These are phyloP conservation scores for Leptinotarsa haldemani DNA, from an alignment of 2,888 invertebrate genomes.

Conservation along the genomic window DNA sequence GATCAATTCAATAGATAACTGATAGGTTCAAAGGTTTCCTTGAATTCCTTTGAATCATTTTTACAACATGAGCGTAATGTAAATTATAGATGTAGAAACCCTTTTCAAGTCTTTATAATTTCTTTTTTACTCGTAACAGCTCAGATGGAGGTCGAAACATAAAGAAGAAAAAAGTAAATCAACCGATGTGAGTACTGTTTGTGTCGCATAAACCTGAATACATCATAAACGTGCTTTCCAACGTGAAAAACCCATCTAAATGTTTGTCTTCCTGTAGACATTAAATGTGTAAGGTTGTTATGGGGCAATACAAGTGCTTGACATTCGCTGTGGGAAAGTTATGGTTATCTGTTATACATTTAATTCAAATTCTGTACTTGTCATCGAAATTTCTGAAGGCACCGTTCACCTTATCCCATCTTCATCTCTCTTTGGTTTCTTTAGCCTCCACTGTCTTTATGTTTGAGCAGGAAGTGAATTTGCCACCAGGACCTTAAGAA, in stretches of 20 bases:
- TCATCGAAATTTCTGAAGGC: not conserved
- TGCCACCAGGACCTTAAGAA: too few species aligned
- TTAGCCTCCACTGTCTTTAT: too few species aligned
- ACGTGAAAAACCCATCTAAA: slow-evolving; percentile 12
- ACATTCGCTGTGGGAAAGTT: slow-evolving; percentile 11
- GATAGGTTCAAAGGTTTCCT: not conserved
- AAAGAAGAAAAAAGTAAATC: slow-evolving; percentile 6
- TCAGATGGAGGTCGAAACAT: not conserved
- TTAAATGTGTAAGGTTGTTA: slow-evolving; percentile 14
- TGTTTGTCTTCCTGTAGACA: slow-evolving; percentile 4
- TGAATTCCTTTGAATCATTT: not conserved
- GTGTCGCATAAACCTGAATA: slow-evolving; percentile 21
- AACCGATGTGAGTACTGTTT: slow-evolving; percentile 23
- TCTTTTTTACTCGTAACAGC: slow-evolving; percentile 10
- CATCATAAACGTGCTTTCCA: slow-evolving; percentile 22
- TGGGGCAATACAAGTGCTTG: slow-evolving; percentile 6
- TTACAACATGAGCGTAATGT: not conserved
- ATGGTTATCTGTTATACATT: not conserved
- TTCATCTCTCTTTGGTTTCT: not conserved
- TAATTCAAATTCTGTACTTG: not conserved
- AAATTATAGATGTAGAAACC: not conserved
- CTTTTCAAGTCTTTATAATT: not conserved
- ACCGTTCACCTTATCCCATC: not conserved
- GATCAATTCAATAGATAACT: too few species aligned
- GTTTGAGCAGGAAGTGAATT: too few species aligned